Conservation (phyloP, 2,113 vertebrate genomes). For the Archocentrus centrarchus region DNA sequence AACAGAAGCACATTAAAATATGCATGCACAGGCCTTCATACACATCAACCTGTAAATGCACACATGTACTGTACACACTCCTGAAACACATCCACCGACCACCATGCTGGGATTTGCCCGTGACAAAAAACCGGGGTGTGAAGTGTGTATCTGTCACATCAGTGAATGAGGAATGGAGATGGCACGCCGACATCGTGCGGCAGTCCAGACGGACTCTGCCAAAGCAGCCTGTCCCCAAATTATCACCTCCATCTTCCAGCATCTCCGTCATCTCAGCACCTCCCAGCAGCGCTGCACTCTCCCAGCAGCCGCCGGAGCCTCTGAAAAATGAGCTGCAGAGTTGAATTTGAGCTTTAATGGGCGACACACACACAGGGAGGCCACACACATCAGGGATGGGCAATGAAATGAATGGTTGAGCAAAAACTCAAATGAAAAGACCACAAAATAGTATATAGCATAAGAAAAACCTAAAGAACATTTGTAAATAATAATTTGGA, state of each 20-base stretch:
- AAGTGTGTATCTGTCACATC: constrained; percentile 60
- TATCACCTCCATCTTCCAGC: constrained; percentile 59
- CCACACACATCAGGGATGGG: constrained; percentile 5
- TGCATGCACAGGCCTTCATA: constrained; percentile 29
- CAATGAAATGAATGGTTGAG: background rate
- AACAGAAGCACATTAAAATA: constrained; percentile 57
- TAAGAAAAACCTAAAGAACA: background rate
- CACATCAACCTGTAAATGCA: constrained; percentile 20
- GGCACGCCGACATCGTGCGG: constrained; percentile 52
- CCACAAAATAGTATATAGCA: background rate
- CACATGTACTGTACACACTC: constrained; percentile 7
- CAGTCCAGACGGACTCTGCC: constrained; percentile 46
- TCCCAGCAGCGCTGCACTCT: constrained; percentile 23
- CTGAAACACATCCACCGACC: constrained; percentile 44
- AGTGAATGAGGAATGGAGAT: constrained; percentile 51
- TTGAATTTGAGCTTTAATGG: background rate
- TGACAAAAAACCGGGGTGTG: constrained; percentile 51
- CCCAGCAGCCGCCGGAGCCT: constrained; percentile 25
- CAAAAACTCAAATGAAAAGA: constrained; percentile 14
- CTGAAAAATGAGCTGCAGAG: constrained; percentile 34
- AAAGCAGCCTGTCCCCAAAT: constrained; percentile 55
- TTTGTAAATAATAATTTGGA: background rate
- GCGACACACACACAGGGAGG: background rate
- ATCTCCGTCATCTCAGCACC: constrained; percentile 36
- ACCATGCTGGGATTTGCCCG: constrained; percentile 53